Base-by-base conservation (phyloP, 2,797 vertebrate genomes). In the Enteromius afrohamiltoni region DNA sequence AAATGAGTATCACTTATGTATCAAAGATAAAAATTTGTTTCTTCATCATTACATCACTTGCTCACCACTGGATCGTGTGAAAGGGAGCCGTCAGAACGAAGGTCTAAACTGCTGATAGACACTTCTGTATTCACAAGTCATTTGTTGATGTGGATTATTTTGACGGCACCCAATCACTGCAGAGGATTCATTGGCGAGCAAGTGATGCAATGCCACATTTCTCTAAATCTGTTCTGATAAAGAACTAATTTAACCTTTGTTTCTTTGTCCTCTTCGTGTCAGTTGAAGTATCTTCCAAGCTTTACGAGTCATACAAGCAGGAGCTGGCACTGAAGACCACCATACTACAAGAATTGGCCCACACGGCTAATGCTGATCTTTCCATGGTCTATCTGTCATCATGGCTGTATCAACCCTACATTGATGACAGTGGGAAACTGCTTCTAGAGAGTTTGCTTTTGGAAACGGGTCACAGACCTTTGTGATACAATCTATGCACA, bases 321-420 rank as follows among this genome's bases (percentile, higher is more conserved):
- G 98, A 99, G 81, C 90, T 99, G 60, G 91, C 86, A 21, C 90
- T 99, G 77, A 99, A 98, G 89, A 90, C 86, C 85, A 88, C 83
- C 0, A 92, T 99, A 71, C 92, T 94, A 0, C 92, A 92, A 83
- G 95, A 96, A 86, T 90, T 98, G 4, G 97, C 96, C 2, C 98
- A 99, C 91, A 90, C 92, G 0, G 0, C 67, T 0, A 91, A 93
- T 88, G 89, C 90, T 5, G 93, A 97, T 90, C 95, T 98, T 76
- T 80, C 91, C 88, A 91, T 97, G 93, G 95, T 97, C 67, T 96
- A 94, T 89, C 90, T 99, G 83, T 97, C 97, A 0, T 96, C 95
- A 1, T 99, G 98, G 98, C 90, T 99, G 21, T 96, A 99, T 90
- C 96, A 99, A 91, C 97, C 97, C 2, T 97, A 96, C 40, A 86